Percentiles rank a stretch among this genome's conserved stretches.
phyloP scores from a whole-genome alignment of 2,113 vertebrate genomes.

The Catharus bicknelli region DNA sequence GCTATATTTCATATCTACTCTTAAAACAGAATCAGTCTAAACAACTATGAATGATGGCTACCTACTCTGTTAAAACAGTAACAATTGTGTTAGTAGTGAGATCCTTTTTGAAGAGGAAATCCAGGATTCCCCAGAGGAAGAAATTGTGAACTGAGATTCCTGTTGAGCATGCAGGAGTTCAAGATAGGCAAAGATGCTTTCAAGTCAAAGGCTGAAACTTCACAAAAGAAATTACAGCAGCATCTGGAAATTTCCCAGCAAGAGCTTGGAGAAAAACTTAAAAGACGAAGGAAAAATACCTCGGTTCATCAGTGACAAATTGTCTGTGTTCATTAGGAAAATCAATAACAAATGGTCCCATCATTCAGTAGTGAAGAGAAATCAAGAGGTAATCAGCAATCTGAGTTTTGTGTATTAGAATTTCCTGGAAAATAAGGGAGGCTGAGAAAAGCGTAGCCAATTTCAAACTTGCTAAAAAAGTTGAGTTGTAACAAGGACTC shows the following conservation, averaged over 20 bases:
- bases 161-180: background rate
- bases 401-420: background rate
- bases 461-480: background rate
- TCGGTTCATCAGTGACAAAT: background rate
- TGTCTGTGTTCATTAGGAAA: background rate
- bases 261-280: background rate
- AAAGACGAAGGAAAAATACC: background rate
- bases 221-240: background rate
- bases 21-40: background rate
- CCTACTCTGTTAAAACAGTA: background rate
- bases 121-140: background rate
- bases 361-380: background rate
- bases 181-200: background rate
- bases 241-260: background rate
- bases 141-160: background rate
- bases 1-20: background rate
- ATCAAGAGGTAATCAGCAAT: background rate
- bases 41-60: background rate
- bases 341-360: background rate
- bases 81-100: background rate
- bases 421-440: background rate
- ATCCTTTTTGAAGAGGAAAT: background rate
- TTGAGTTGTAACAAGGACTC: background rate
- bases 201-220: background rate
- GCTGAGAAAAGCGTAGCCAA: background rate